Conservation (phyloP, 2,113 vertebrate genomes). For the Elachura formosa region DNA sequence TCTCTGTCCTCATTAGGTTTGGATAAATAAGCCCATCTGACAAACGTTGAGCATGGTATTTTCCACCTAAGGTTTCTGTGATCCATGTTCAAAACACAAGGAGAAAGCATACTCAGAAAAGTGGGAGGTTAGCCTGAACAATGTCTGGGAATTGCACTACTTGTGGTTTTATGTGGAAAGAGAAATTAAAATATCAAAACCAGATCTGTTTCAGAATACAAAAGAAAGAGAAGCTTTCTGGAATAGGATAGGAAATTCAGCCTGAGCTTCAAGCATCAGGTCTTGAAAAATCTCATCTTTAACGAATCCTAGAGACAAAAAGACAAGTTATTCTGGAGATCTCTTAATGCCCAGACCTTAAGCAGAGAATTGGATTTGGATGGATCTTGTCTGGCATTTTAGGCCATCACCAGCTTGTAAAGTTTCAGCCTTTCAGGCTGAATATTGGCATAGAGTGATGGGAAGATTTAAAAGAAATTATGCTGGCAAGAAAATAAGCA, state of each 20-base stretch:
- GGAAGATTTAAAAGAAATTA: background rate
- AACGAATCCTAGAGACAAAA: background rate
- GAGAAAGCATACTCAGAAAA: background rate
- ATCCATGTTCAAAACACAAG: background rate
- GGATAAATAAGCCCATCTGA: background rate
- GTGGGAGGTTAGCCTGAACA: background rate
- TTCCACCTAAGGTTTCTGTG: background rate
- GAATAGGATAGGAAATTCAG: background rate
- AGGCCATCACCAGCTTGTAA: background rate
- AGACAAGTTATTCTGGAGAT: background rate
- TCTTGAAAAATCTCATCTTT: background rate
- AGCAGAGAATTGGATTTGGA: conserved; percentile 1
- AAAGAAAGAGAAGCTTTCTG: background rate
- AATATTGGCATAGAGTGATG: background rate
- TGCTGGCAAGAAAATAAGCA: background rate
- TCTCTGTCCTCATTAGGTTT: background rate
- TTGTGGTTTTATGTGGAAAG: background rate
- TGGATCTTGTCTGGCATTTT: conserved; percentile 3
- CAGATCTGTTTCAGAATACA: background rate
- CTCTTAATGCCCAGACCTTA: background rate
- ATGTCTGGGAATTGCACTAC: background rate
- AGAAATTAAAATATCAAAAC: background rate
- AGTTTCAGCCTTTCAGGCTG: background rate
- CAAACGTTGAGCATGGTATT: background rate
- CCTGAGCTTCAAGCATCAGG: background rate